These are phyloP conservation scores for Leptoteleia sp. DNA, from an alignment of 1,140 invertebrate genomes.

Conservation along the genomic window DNA sequence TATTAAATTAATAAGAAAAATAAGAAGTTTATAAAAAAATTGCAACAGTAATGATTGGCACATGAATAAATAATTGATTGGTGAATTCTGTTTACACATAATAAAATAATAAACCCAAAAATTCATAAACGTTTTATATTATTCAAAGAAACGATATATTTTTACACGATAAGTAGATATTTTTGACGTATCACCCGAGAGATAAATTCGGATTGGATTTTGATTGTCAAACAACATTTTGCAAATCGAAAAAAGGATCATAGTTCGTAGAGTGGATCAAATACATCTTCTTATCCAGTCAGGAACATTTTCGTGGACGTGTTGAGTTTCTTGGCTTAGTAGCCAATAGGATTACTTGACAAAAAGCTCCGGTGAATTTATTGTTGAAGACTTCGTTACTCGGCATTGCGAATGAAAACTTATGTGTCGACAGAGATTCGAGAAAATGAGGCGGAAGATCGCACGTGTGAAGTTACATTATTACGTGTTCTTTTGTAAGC, in stretches of 20 bases:
- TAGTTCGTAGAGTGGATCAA: slow-evolving; percentile 26
- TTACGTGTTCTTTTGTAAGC: slow-evolving; percentile 14
- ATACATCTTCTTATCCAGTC: slow-evolving; percentile 29
- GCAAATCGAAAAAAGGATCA: slow-evolving; percentile 18
- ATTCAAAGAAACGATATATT: too few relatives aligned
- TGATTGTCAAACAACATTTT: not conserved
- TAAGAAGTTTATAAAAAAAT: too few relatives aligned
- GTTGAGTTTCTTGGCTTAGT: slow-evolving; percentile 32
- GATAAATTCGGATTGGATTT: slow-evolving; percentile 6
- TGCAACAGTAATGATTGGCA: too few relatives aligned
- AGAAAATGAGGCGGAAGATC: slow-evolving; percentile 33
- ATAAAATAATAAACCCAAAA: too few relatives aligned
- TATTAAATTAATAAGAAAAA: too few relatives aligned
- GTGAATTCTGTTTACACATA: too few relatives aligned
- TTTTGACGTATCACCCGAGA: not conserved
- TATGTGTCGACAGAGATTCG: slow-evolving; percentile 33
- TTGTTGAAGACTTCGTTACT: slow-evolving; percentile 43
- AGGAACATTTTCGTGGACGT: slow-evolving; percentile 21
- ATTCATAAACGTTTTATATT: too few relatives aligned
- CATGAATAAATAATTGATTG: too few relatives aligned
- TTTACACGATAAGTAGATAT: too few relatives aligned
- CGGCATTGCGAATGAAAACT: slow-evolving; percentile 39
- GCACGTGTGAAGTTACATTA: slow-evolving; percentile 33
- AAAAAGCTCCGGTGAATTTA: slow-evolving; percentile 41
- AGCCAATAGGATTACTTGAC: slow-evolving; percentile 30